These are phyloP conservation scores for Silurus lanzhouensis DNA, from an alignment of 2,797 vertebrate species.

Conservation along the genomic window DNA sequence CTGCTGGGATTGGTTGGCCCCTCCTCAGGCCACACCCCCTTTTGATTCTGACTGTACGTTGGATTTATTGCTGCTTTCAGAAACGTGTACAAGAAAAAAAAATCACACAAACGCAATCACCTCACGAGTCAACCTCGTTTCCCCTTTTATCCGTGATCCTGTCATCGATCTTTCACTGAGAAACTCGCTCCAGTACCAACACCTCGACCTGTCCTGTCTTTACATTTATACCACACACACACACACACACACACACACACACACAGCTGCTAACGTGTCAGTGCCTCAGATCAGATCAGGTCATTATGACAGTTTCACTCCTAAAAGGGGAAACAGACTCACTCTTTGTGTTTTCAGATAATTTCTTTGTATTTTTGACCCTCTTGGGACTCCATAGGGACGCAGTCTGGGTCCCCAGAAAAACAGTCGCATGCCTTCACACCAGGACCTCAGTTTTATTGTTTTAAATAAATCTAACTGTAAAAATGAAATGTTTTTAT, in stretches of 20 bases:
- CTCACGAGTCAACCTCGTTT: slow-evolving; percentile 48
- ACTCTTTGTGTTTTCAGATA: slow-evolving; percentile 39
- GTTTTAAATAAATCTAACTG: slow-evolving; percentile 47
- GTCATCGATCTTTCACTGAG: neutral
- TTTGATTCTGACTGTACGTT: slow-evolving; percentile 57
- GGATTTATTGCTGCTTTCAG: slow-evolving; percentile 59
- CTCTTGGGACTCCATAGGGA: slow-evolving; percentile 43
- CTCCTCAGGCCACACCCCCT: slow-evolving; percentile 49
- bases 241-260: slow-evolving; percentile 31
- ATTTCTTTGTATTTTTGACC: slow-evolving; percentile 41
- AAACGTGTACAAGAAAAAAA: slow-evolving; percentile 36
- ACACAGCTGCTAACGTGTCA: slow-evolving; percentile 47
- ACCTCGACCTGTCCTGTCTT: slow-evolving; percentile 22
- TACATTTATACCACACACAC: slow-evolving; percentile 19
- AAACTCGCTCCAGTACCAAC: slow-evolving; percentile 14
- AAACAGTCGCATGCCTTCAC: slow-evolving; percentile 44
- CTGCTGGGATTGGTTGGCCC: slow-evolving; percentile 60
- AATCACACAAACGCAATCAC: slow-evolving; percentile 39
- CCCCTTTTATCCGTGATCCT: slow-evolving; percentile 29
- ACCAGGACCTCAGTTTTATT: slow-evolving; percentile 55
- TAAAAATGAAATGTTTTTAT: slow-evolving; percentile 40
- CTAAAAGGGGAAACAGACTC: slow-evolving; percentile 46
- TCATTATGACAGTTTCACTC: slow-evolving; percentile 28
- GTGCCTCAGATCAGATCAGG: slow-evolving; percentile 46
- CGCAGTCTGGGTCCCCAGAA: slow-evolving; percentile 47